phyloP scores from a whole-genome alignment of 2,888 invertebrate genomes.

The Acrobasis repandana region DNA sequence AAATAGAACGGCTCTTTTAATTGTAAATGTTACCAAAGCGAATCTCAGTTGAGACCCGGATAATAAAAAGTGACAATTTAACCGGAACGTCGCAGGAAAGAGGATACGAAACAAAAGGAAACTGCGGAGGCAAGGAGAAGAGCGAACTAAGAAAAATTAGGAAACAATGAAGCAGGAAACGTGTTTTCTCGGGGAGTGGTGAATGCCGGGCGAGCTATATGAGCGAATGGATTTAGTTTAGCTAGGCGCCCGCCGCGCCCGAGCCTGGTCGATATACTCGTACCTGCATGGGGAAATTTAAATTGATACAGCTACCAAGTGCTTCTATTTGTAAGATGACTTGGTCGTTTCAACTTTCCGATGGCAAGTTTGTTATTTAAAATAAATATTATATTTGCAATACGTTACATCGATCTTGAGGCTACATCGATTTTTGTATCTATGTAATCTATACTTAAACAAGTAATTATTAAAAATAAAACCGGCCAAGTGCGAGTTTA shows the following conservation, averaged over 20 bases:
- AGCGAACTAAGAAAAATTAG: constrained; percentile 72
- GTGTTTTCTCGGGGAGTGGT: constrained; percentile 58
- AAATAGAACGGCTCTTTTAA: constrained; percentile 5
- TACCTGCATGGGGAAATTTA: constrained; percentile 35
- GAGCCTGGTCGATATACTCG: constrained; percentile 38
- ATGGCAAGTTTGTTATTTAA: neutral
- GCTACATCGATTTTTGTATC: too few species aligned
- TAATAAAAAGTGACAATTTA: constrained; percentile 72
- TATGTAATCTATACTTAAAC: too few species aligned
- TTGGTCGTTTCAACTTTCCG: neutral
- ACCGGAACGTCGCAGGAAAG: constrained; percentile 66
- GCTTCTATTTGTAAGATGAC: constrained; percentile 14
- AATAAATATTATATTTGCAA: neutral
- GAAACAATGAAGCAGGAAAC: constrained; percentile 74
- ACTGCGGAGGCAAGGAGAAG: constrained; percentile 50
- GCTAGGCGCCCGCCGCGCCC: constrained; percentile 28
- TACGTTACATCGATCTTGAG: neutral
- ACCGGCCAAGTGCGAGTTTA: too few species aligned
- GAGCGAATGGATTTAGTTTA: constrained; percentile 30
- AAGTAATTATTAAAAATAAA: too few species aligned
- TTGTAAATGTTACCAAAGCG: constrained; percentile 30
- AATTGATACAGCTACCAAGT: constrained; percentile 30
- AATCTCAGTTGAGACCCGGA: constrained; percentile 47
- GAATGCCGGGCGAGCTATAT: constrained; percentile 25
- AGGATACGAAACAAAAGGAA: constrained; percentile 67